A percentile compares a stretch with the other conserved stretches of the same genome.
Evolutionary conservation across 35 echinoderm and acorn worm genomes (phyloP).

Genomic region (Amphiura filiformis): DNA sequence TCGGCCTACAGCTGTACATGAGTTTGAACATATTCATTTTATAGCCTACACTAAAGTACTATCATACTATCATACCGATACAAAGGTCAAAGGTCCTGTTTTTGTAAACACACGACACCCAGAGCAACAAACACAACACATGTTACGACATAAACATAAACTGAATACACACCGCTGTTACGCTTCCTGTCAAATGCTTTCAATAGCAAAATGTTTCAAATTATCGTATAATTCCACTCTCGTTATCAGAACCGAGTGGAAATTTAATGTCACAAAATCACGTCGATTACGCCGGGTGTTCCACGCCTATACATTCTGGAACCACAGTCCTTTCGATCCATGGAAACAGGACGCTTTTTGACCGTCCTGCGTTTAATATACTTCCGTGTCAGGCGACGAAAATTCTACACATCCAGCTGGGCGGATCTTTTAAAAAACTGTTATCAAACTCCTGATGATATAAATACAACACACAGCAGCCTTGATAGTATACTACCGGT

Average conservation of each 20-base stretch:
- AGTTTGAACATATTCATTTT: too few species aligned
- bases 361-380: neutral
- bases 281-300: neutral
- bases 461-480: neutral
- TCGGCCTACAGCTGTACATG: too few species aligned
- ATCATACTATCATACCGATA: too few species aligned
- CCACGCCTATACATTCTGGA: neutral
- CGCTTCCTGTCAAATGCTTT: neutral
- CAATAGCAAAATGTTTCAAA: neutral
- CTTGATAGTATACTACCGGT: neutral
- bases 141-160: neutral
- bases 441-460: neutral
- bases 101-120: too few species aligned
- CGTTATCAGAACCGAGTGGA: neutral
- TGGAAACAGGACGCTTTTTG: neutral
- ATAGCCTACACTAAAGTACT: too few species aligned
- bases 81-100: too few species aligned
- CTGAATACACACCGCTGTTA: neutral
- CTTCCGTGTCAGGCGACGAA: neutral
- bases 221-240: neutral
- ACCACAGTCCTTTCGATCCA: neutral
- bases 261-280: slow-evolving; percentile 8
- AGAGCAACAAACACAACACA: too few species aligned
- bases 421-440: neutral
- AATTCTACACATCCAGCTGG: neutral